Evolutionary conservation across 2,797 vertebrate genomes (phyloP), one percentile per base, ranked within the genome.

Genomic region (Oreochromis mossambicus): DNA sequence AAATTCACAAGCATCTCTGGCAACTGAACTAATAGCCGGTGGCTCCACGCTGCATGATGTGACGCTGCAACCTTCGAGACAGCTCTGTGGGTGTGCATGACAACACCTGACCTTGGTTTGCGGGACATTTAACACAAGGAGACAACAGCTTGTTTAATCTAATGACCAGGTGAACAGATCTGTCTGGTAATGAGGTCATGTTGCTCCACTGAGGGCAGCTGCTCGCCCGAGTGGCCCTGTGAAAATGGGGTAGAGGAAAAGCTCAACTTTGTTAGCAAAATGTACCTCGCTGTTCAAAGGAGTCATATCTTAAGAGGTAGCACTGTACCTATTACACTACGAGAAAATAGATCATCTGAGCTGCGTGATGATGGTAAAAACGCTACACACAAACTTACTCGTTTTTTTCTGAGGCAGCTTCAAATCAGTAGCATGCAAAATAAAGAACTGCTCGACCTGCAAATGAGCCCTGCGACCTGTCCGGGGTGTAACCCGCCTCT

Each of bases 61-160:
- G 80, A 66, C 21, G 66, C 7, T 17, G 17, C 15, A 4, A 77
- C 77, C 82, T 84, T 86, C 43, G 77, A 86, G 85, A 83, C 85
- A 77, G 77, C 87, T 83, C 7, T n/a, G 24, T 32, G 51, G 75
- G n/a, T 17, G 66, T 54, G n/a, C 8, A 29, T 82, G 68, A 86
- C 4, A 36, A 89, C 87, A 83, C 32, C 77, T 12, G 83, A 84
- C 89, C 91, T 90, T 70, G 79, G 79, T 84, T 76, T 86, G 82
- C 63, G 24, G 80, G 84, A 82, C 83, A 80, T 80, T 91, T 84
- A 81, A 92, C 82, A 88, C 87, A 93, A 84, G 82, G 70, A 85
- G 89, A 86, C 86, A 83, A 88, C 86, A 85, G 90, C 88, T 89
- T 93, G 91, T 89, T 92, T 90, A 90, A 90, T 91, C 80, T 79